Base-by-base conservation (phyloP, 23 tunicate species). In the Clavelina lepadiformis region DNA sequence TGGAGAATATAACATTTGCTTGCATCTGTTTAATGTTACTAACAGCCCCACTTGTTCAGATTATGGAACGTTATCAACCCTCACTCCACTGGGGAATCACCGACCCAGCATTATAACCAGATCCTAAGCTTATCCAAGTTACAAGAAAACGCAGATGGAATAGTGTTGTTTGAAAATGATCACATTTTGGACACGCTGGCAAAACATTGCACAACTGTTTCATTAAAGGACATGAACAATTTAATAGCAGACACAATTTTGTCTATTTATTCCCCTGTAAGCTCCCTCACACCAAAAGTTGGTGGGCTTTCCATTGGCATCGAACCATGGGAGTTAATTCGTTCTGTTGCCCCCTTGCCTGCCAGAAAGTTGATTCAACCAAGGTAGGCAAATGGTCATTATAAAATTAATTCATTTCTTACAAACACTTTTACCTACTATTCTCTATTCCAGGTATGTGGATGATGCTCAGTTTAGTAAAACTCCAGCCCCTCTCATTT, bases 271-370 rank as follows among this genome's bases (percentile, higher is more conserved):
- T 30, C 45, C 11, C 97, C 97, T 0, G 78, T 76, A n/a, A 61
- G 82, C 34, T 55, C 91, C 22, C 58, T 89, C 2, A 65, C 80
- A 13, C 76, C 89, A 4, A 44, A 49, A 20, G 36, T 38, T 24
- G 74, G 71, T 0, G 82, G 71, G 1, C 4, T 68, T 44, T 74
- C 97, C 15, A 69, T 81, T 5, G 91, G 97, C 19, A 67, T 71
- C 1, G 97, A 89, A 46, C 89, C 97, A 23, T 89, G 97, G 97
- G 97, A 89, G 57, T 0, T 89, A 61, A 51, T 82, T 26, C 56
- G 97, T 23, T 89, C 97, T 6, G 79, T 81, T 5, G 73, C 97
- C 1, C 80, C 89, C 50, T 67, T 89, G 72, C 97, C 88, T 3
- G 35, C 73, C 21, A 46, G 69, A 21, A 89, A 89, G 35, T 63